Base-by-base conservation (phyloP, 1,140 invertebrate species). In the Drosophila busckii region DNA sequence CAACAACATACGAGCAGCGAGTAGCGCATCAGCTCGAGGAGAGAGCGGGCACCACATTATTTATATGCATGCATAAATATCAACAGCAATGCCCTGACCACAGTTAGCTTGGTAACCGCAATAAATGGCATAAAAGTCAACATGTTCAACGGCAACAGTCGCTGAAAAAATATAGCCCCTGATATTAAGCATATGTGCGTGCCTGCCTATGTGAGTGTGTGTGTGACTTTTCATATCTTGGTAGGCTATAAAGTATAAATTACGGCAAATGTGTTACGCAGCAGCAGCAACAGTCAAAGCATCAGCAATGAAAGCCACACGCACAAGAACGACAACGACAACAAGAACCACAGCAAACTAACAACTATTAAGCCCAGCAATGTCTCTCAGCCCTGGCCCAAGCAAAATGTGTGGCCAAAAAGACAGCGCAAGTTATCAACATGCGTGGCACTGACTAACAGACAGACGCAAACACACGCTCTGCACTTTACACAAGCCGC, bases 331-430 rank as follows among this genome's bases (percentile, higher is more conserved):
- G n/a, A n/a, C n/a, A n/a, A n/a, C n/a, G n/a, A n/a, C n/a, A n/a
- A n/a, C n/a, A n/a, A n/a, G n/a, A n/a, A n/a, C n/a, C 76, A 82
- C 69, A 82, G 83, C 75, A 75, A 82, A 82, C 75, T 82, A 82
- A 82, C 70, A 82, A 82, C 76, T 82, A 82, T 82, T 82, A 80
- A 82, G 75, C 76, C 70, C n/a, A n/a, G n/a, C 38, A 54, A 26
- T 19, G 31, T 48, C 35, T 35, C 20, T 19, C 13, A 32, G 46
- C 8, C 28, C 31, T 52, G 34, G 13, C 15, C 34, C 16, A n/a
- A 19, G 4, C 20, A 7, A n/a, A n/a, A n/a, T n/a, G n/a, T n/a
- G n/a, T n/a, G n/a, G n/a, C n/a, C n/a, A n/a, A n/a, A n/a, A n/a
- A n/a, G n/a, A n/a, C n/a, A n/a, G n/a, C n/a, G 31, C 41, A 45